phyloP scores from a whole-genome alignment of 1,140 invertebrate genomes.

The Spodoptera frugiperda region DNA sequence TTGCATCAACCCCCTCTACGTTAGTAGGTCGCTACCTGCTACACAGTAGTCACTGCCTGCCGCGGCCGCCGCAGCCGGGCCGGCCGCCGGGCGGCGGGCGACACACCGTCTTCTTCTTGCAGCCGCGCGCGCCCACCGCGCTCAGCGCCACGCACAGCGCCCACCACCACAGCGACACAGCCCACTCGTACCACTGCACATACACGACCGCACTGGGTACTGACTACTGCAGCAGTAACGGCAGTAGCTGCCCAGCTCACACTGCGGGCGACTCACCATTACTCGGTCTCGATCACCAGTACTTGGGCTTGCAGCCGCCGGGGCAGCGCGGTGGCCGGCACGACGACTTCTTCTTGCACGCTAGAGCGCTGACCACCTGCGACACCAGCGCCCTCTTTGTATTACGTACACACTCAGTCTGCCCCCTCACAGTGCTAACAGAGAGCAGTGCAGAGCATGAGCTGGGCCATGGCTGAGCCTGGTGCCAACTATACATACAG shows the following conservation, averaged over 20 bases:
- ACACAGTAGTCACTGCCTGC: slow-evolving; percentile 35
- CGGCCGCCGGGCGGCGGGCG: slow-evolving; percentile 71
- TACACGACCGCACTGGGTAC: background rate
- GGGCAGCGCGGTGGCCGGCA: slow-evolving; percentile 79
- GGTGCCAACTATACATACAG: too few relatives aligned
- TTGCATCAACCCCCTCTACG: too few relatives aligned
- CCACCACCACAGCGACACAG: slow-evolving; percentile 61
- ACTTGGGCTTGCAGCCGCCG: slow-evolving; percentile 80
- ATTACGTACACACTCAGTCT: background rate
- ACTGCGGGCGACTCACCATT: background rate
- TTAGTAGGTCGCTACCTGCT: too few relatives aligned
- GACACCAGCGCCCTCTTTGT: background rate
- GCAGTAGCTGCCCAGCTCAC: too few relatives aligned
- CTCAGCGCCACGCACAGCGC: slow-evolving; percentile 55
- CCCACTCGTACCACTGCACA: slow-evolving; percentile 37
- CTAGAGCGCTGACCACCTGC: slow-evolving; percentile 69
- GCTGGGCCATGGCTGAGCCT: too few relatives aligned
- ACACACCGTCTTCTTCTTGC: slow-evolving; percentile 73
- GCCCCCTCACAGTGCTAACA: too few relatives aligned
- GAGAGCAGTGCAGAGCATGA: too few relatives aligned
- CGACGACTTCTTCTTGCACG: slow-evolving; percentile 67
- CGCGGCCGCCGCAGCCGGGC: slow-evolving; percentile 70
- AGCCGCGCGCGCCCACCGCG: slow-evolving; percentile 54
- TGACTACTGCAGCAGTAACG: too few relatives aligned
- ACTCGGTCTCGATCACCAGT: slow-evolving; percentile 65